Evolutionary conservation across 1,140 invertebrate genomes (phyloP), one percentile per base, ranked within the genome.

Genomic region (Bilobella aurantiaca): DNA sequence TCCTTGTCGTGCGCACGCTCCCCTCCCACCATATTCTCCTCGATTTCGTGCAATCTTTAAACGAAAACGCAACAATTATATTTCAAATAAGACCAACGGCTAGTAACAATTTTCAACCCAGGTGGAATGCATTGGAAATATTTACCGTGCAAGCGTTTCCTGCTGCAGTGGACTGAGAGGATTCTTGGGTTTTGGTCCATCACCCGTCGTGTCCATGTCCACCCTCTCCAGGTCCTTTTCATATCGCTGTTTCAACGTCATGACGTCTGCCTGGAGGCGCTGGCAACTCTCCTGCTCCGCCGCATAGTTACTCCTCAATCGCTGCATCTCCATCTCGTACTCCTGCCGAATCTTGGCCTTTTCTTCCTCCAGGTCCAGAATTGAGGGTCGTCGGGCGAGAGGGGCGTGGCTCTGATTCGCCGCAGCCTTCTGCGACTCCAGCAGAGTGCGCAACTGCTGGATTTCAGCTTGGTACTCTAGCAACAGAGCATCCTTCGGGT

Each of bases 401-500:
- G 12, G 59, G 57, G 29, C 25, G 29, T 14, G 8, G 37, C 18
- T 2, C 8, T 14, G 18, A n/a, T n/a, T n/a, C n/a, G n/a, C n/a
- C 5, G 12, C 30, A 12, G 14, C 21, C 21, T 46, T 30, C 56
- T 75, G 75, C 25, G 72, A 74, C 62, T 85, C 81, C 0, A 94
- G 78, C 62, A 93, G 77, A 68, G 83, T 82, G 64, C 83, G 83
- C 1, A 96, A 78, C 62, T 86, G 81, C 58, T 90, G 82, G 30
- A 93, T 87, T 77, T 93, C 91, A 70, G 91, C 82, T 75, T 95
- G 90, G 75, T 94, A 96, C 74, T 95, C 85, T 28, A 90, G 77
- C 0, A 96, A 78, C 69, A 94, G 81, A 2, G 90, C 87, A 74
- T 96, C 93, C 77, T 96, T 96, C 0, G 93, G 93, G 77, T 96